phyloP scores from a whole-genome alignment of 2,113 vertebrate species.

The Cyanoramphus novaezelandiae region DNA sequence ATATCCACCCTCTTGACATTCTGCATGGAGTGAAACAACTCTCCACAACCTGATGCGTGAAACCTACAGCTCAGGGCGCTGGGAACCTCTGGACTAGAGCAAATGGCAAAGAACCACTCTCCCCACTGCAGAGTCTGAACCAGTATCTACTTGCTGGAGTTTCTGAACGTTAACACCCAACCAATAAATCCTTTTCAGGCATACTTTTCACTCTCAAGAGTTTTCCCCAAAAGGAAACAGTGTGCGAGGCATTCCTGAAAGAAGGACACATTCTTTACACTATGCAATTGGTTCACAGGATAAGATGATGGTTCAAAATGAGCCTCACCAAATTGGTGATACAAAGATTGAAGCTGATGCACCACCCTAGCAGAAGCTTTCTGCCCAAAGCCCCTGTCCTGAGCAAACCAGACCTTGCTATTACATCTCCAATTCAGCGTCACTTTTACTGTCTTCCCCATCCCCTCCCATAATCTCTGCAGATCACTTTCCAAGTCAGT shows the following conservation, averaged over 20 bases:
- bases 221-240: background rate
- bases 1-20: background rate
- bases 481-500: background rate
- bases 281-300: background rate
- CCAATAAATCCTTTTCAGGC: background rate
- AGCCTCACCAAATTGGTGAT: background rate
- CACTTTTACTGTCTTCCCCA: background rate
- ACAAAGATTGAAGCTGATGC: background rate
- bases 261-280: background rate
- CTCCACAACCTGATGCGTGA: background rate
- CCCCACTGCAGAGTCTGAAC: background rate
- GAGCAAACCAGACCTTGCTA: background rate
- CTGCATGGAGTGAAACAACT: background rate
- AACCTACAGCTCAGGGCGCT: background rate
- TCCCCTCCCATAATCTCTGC: background rate
- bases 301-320: background rate
- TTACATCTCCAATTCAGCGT: background rate
- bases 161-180: background rate
- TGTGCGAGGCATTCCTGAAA: background rate
- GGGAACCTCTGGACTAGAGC: background rate
- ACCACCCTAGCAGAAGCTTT: background rate
- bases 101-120: background rate
- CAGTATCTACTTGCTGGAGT: too few relatives aligned
- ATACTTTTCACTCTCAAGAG: background rate
- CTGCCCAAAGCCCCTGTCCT: background rate